Base-by-base conservation (phyloP, 2,113 vertebrate genomes). In the Ochotona curzoniae region DNA sequence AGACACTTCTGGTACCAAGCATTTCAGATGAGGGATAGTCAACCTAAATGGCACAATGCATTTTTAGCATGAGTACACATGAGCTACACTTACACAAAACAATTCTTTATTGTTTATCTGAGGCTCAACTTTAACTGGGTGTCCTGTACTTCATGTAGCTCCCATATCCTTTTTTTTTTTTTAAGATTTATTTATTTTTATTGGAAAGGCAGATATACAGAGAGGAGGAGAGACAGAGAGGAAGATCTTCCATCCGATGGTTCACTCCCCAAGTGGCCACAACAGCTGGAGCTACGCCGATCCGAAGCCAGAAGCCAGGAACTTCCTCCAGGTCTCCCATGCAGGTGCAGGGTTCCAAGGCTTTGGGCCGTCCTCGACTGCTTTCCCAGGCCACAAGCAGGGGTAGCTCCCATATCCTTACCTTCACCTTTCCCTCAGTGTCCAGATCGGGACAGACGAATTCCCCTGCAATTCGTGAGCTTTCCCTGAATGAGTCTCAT, bases 71-170 rank as follows among this genome's bases (percentile, higher is more conserved):
- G 47, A 88, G 35, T 57, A 89, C 73, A 21, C 25, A 87, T 71
- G 54, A 89, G n/a, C 35, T 28, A 66, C 80, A 44, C 54, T 86
- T 80, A 57, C 44, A 64, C 61, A 86, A 84, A 85, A 87, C 83
- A 66, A 83, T 60, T 83, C 75, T 92, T 87, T 32, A 70, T 49
- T 92, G 32, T 86, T 94, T 89, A 66, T 93, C 82, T 93, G 73
- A 87, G 90, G 87, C 83, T 81, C 73, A 86, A 23, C 85, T 49
- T 30, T 85, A 91, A 86, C 64, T 91, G 49, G 63, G 73, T 71
- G 49, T 95, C 70, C 85, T 93, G 32, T 83, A 87, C 82, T 95
- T 95, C 86, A 49, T 89, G 66, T 91, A 85, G 35, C 73, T 20
- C 14, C 49, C 38, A 35, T 83, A 17, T 83, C 47, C 61, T 44